Evolutionary conservation across 2,797 vertebrate genomes (phyloP), one percentile per base, ranked within the genome.

Genomic region (Chaetophractus vellerosus): DNA sequence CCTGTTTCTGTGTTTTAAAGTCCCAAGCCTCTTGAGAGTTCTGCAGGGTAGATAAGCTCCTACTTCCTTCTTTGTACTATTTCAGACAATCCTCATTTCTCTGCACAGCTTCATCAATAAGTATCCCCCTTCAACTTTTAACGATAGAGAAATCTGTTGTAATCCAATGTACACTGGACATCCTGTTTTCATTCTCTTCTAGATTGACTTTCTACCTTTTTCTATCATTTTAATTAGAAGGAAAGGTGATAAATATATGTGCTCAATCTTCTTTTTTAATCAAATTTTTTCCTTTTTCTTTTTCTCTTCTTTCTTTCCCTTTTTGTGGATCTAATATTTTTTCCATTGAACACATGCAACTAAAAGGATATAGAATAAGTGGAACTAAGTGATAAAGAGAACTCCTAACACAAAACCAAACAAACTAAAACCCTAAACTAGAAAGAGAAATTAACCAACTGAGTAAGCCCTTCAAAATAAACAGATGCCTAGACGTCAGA

Each of bases 191-290:
- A 19, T 75, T 88, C 41, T 83, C 36, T 79, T 72, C 48, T 38
- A 64, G 63, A 57, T 61, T 69, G 50, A 45, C 61, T 36, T 83
- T 92, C 55, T 88, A 33, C n/a, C 31, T 83, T 83, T 76, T 45
- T 3, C 24, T 94, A 26, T 85, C 55, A 78, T 92, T 83, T 88
- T 72, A 92, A 74, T 95, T 48, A 36, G 63, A 79, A 26, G 11
- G 14, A 75, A 48, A 80, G 6, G 14, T 88, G 23, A 45, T 92
- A 78, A 88, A 82, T 76, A 12, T 57, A 45, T 78, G 5, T 92
- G 36, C 6, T 88, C 24, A 41, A 21, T 45, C 45, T 45, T 5
- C 9, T 45, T 45, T 9, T 9, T 45, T 9, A 45, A 45, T 45
- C 45, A 45, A 38, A 6, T 45, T 45, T 45, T 45, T 45, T 45